phyloP scores from a whole-genome alignment of 2,797 vertebrate species.

The Karalla daura region DNA sequence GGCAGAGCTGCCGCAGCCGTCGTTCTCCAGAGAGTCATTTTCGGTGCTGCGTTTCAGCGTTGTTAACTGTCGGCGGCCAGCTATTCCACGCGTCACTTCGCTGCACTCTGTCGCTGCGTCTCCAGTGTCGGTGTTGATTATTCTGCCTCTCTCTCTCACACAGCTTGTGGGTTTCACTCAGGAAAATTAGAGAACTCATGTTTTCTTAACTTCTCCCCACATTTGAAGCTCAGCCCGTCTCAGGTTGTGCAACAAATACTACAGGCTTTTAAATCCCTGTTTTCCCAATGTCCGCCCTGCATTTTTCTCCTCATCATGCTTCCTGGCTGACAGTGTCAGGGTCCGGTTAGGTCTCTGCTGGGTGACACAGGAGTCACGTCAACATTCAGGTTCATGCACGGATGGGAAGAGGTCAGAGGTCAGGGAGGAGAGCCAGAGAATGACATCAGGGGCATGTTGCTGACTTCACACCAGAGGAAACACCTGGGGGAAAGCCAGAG shows the following conservation, averaged over 20 bases:
- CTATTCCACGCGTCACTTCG: slow-evolving; percentile 5
- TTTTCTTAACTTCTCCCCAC: slow-evolving; percentile 6
- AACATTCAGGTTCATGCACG: slow-evolving; percentile 36
- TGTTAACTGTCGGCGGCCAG: slow-evolving; percentile 18
- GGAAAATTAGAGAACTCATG: background rate
- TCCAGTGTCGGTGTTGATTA: slow-evolving; percentile 27
- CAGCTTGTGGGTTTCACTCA: slow-evolving; percentile 1
- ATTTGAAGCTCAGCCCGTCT: slow-evolving; percentile 2
- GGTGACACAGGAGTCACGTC: slow-evolving; percentile 39
- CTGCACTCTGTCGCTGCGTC: background rate
- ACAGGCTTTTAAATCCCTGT: background rate
- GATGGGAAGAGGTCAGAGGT: slow-evolving; percentile 34
- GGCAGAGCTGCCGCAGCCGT: slow-evolving; percentile 46
- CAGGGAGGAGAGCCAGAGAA: slow-evolving; percentile 18
- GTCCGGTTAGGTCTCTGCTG: slow-evolving; percentile 17
- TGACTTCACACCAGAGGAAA: slow-evolving; percentile 74
- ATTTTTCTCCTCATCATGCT: slow-evolving; percentile 2
- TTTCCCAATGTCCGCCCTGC: background rate
- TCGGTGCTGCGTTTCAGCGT: slow-evolving; percentile 33
- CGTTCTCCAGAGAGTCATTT: slow-evolving; percentile 47
- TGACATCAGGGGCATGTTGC: slow-evolving; percentile 62
- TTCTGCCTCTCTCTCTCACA: background rate
- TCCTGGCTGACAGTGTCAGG: slow-evolving; percentile 36
- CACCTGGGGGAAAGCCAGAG: slow-evolving; percentile 74
- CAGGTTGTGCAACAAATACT: background rate